Conservation (phyloP, 23 tunicate genomes). For the Trididemnum nubilum region DNA sequence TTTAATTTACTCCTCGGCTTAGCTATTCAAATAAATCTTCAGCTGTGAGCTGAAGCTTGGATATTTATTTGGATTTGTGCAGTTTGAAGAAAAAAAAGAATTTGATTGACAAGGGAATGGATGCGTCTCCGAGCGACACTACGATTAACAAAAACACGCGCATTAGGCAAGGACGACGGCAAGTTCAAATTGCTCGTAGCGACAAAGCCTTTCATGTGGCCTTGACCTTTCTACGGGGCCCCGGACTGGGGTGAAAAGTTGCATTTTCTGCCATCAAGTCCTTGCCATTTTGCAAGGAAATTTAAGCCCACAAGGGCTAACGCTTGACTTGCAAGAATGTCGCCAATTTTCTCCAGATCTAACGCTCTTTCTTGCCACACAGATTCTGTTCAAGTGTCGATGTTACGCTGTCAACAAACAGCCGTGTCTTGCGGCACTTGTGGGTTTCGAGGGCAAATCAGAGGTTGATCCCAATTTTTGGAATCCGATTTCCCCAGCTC, state of each 20-base stretch:
- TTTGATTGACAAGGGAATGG: conserved; percentile 13
- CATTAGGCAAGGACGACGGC: neutral
- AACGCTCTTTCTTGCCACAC: too few relatives aligned
- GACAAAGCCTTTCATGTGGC: neutral
- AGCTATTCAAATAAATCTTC: too few relatives aligned
- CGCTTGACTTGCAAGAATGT: conserved; percentile 15
- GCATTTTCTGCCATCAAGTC: conserved; percentile 14
- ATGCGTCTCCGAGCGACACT: neutral
- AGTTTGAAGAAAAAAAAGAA: neutral
- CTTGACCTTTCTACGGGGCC: conserved; percentile 10
- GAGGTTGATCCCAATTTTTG: too few relatives aligned
- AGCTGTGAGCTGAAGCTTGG: too few relatives aligned
- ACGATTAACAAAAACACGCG: conserved; percentile 10
- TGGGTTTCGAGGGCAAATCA: too few relatives aligned
- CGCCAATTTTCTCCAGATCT: neutral
- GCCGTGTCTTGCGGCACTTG: too few relatives aligned
- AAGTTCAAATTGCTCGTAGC: neutral
- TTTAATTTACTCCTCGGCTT: too few relatives aligned
- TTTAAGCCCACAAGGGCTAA: neutral
- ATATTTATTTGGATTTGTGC: too few relatives aligned
- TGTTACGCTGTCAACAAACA: conserved; percentile 19
- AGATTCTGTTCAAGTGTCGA: conserved; percentile 1
- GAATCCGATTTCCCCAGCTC: too few relatives aligned
- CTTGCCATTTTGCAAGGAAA: neutral
- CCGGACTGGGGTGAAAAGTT: conserved; percentile 6